Base-by-base conservation (phyloP, 2,113 vertebrate species). In the Lagopus muta region DNA sequence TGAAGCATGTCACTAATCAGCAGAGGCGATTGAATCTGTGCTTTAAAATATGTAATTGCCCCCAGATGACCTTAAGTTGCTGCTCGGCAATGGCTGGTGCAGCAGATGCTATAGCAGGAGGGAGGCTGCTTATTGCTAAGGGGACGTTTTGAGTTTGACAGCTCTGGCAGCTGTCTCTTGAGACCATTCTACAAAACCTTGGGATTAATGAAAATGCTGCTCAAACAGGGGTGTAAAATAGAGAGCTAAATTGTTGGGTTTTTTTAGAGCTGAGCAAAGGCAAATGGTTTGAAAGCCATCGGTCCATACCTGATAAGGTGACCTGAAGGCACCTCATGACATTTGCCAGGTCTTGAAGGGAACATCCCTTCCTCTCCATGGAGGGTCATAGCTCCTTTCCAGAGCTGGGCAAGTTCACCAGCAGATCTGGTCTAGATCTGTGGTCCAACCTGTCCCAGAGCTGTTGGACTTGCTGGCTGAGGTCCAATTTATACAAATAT, bases 401-500 rank as follows among this genome's bases (percentile, higher is more conserved):
- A 32, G 32, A 58, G 20, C 61, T 60, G 52, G 27, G 30, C 15
- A 85, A 65, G 82, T 13, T 19, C 32, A n/a, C 18, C n/a, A 70
- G 60, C 40, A 92, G 13, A 17, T 0, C 4, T 1, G 13, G 14
- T 0, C 4, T 1, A 2, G 5, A 13, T 79, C 38, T 43, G 21
- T 32, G 57, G 34, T 64, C 16, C 60, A 89, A 36, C 32, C n/a
- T 13, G 20, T 43, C 42, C 61, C 48, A 84, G 27, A 54, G 16
- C 11, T 25, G 21, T n/a, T 64, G 21, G 30, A 54, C n/a, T 60
- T 21, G 3, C 20, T 8, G 36, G 11, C 4, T 75, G 57, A 10
- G 4, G 34, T 12, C 65, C 15, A 28, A 54, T 17, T 54, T 50
- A 50, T 25, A 25, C 25, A 50, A 28, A 24, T 11, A 50, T 34